These are phyloP conservation scores for Lithophane leautieri DNA, from an alignment of 2,888 invertebrate species.

Conservation along the genomic window DNA sequence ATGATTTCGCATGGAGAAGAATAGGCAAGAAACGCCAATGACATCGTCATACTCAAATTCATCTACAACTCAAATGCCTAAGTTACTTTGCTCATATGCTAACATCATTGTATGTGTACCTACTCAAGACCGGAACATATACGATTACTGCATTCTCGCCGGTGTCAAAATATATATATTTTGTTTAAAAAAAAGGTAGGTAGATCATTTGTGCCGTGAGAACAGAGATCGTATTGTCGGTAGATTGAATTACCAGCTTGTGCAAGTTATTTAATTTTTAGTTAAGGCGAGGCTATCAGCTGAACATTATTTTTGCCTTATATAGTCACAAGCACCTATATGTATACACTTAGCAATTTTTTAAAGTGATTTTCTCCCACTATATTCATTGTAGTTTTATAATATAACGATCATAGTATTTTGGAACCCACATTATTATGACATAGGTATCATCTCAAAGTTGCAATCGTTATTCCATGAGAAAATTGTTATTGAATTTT, in stretches of 20 bases:
- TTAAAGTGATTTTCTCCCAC: too few relatives aligned
- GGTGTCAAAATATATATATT: slow-evolving; percentile 56
- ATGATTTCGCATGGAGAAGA: neutral
- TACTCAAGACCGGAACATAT: slow-evolving; percentile 33
- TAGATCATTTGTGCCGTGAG: slow-evolving; percentile 62
- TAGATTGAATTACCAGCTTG: slow-evolving; percentile 75
- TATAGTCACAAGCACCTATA: too few relatives aligned
- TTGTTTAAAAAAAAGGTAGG: slow-evolving; percentile 34
- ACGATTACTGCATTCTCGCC: slow-evolving; percentile 34
- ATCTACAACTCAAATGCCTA: neutral
- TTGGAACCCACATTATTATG: too few relatives aligned
- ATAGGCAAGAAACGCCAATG: neutral
- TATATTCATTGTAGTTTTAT: too few relatives aligned
- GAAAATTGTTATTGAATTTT: too few relatives aligned
- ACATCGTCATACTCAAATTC: neutral
- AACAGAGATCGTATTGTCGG: slow-evolving; percentile 57
- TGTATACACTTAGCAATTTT: too few relatives aligned
- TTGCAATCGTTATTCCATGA: too few relatives aligned
- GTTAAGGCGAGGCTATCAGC: slow-evolving; percentile 77
- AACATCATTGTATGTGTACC: neutral
- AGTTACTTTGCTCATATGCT: neutral
- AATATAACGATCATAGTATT: too few relatives aligned
- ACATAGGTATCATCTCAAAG: too few relatives aligned
- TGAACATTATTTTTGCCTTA: too few relatives aligned
- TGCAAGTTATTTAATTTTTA: slow-evolving; percentile 64